A percentile compares a stretch with the other conserved stretches of the same genome.
Conservation (phyloP, 2,113 vertebrate species). For the Crotalus viridis region DNA sequence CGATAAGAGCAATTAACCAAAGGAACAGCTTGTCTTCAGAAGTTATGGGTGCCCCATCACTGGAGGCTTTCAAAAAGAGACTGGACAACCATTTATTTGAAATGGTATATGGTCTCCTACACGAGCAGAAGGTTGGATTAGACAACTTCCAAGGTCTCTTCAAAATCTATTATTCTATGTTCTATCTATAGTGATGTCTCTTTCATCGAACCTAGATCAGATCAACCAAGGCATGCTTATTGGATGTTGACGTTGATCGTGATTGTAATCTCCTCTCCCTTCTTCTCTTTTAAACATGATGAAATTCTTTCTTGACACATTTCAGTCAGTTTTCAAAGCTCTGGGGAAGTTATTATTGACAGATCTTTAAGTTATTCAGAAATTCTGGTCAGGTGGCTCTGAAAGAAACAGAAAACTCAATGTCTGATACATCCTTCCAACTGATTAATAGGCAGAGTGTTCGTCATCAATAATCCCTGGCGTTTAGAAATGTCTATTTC, state of each 20-base stretch:
- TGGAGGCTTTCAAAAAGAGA: too few species aligned
- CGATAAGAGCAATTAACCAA: too few species aligned
- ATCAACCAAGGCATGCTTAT: neutral
- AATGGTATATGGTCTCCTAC: too few species aligned
- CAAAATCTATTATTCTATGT: too few species aligned
- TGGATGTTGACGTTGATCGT: neutral
- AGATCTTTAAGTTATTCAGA: constrained; percentile 57
- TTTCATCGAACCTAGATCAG: neutral
- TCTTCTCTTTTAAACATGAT: neutral
- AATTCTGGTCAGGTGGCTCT: constrained; percentile 54
- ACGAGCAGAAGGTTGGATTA: too few species aligned
- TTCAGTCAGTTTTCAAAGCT: neutral
- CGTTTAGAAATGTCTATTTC: constrained; percentile 48
- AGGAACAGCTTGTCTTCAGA: too few species aligned
- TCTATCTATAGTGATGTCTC: neutral
- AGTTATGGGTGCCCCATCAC: too few species aligned
- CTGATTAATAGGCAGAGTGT: constrained; percentile 64
- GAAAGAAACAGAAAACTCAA: constrained; percentile 41
- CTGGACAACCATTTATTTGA: too few species aligned
- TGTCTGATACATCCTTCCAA: constrained; percentile 37
- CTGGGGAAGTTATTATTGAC: constrained; percentile 8
- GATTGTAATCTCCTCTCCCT: neutral
- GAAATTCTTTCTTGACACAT: neutral
- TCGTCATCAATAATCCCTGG: constrained; percentile 53
- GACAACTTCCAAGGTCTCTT: too few species aligned